Percentiles rank a stretch among this genome's conserved stretches.
phyloP scores from a whole-genome alignment of 1,140 invertebrate species.

The Tetramorium alpestre region DNA sequence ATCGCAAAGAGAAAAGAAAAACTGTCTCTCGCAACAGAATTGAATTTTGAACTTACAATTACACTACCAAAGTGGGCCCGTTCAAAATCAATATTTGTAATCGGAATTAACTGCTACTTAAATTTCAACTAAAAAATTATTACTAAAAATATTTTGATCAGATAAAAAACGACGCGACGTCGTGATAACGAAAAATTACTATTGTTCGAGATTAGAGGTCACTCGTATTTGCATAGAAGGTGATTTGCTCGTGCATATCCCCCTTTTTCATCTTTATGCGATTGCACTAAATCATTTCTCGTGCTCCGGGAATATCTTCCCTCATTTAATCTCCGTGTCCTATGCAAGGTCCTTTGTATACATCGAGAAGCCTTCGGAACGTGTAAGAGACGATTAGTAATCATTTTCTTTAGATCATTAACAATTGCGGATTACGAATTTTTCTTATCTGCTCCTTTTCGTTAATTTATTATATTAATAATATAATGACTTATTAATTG shows the following conservation, averaged over 20 bases:
- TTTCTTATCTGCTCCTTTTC: neutral
- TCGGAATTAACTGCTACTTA: neutral
- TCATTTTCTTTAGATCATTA: constrained; percentile 8
- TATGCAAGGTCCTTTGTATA: neutral
- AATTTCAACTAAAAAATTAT: no score
- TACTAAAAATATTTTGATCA: no score
- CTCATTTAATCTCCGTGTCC: neutral
- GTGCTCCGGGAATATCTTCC: neutral
- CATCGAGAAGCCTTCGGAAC: neutral
- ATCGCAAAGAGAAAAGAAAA: neutral
- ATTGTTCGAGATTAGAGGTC: no score
- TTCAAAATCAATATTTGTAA: neutral
- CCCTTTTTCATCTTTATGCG: no score
- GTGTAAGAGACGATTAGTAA: neutral
- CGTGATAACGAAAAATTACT: no score
- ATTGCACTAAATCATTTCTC: neutral
- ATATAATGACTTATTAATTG: no score
- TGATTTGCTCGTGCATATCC: no score
- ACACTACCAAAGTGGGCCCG: neutral
- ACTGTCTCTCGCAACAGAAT: no score
- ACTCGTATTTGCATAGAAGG: no score
- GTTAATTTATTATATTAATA: no score
- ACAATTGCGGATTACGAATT: constrained; percentile 15
- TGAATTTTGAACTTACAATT: neutral
- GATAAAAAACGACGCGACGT: no score